Evolutionary conservation across 23 tunicate genomes (phyloP).

Genomic region (Oikopleura vanhoeffeni): DNA sequence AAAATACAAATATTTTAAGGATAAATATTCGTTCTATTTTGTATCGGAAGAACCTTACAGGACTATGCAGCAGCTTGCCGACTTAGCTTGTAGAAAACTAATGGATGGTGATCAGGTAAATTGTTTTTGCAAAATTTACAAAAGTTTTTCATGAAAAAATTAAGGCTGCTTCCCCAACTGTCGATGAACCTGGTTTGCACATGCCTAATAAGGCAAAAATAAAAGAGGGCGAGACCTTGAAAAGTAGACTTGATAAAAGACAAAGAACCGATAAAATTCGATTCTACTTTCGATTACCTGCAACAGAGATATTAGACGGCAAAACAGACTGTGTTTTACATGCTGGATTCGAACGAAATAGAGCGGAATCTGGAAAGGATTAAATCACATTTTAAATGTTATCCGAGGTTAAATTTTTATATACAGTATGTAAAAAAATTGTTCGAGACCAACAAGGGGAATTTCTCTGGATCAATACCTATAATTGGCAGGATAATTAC

Average conservation of each 20-base stretch:
- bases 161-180: no score
- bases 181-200: not conserved
- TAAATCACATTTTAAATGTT: no score
- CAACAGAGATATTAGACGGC: constrained; percentile 64
- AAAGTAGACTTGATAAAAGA: constrained; percentile 61
- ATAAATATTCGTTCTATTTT: constrained; percentile 67
- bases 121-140: no score
- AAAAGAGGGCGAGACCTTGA: constrained; percentile 19
- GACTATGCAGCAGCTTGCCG: constrained; percentile 53
- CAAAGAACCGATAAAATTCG: constrained; percentile 84
- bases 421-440: no score
- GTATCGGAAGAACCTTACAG: constrained; percentile 53
- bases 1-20: constrained; percentile 15
- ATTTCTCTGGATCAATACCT: no score
- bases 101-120: constrained; percentile 40
- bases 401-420: no score
- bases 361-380: not conserved
- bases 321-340: constrained; percentile 67
- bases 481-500: no score
- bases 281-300: constrained; percentile 53
- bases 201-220: not conserved
- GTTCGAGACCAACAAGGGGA: no score
- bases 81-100: constrained; percentile 72
- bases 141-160: no score
- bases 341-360: constrained; percentile 65